A percentile compares a stretch with the other conserved stretches of the same genome.
These are phyloP conservation scores for Erithacus rubecula DNA, from an alignment of 2,797 vertebrate species.

Conservation along the genomic window DNA sequence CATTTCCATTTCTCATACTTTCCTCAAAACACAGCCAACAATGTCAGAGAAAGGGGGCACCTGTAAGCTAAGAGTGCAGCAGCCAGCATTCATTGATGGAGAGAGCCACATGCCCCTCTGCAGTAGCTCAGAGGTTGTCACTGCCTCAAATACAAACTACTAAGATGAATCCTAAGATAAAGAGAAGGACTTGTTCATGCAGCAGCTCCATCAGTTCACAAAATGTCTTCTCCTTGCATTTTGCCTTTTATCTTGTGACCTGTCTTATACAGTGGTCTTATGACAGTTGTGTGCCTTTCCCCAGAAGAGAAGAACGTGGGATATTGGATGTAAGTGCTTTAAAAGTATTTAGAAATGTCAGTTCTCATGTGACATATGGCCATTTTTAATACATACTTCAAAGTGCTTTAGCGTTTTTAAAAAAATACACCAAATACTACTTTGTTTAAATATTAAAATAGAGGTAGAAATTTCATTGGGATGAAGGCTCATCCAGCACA, in stretches of 20 bases:
- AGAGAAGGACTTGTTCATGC: background rate
- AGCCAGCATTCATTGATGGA: background rate
- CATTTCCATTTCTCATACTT: background rate
- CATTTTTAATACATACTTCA: background rate
- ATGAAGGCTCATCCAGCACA: background rate
- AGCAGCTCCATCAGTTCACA: background rate
- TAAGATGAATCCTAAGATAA: background rate
- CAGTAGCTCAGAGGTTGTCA: background rate
- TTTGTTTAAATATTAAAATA: background rate
- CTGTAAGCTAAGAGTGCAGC: background rate
- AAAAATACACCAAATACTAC: background rate
- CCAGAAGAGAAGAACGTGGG: background rate
- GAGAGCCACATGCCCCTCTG: background rate
- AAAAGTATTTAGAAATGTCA: background rate
- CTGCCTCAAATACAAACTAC: background rate
- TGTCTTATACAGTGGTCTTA: background rate
- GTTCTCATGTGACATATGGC: background rate
- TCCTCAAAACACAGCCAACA: background rate
- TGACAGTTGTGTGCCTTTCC: background rate
- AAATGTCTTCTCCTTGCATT: background rate
- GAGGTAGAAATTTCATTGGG: background rate
- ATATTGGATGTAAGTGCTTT: background rate
- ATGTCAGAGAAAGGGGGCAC: background rate
- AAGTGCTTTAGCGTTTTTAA: accelerated
- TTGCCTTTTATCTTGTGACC: background rate